Evolutionary conservation across 2,113 vertebrate genomes (phyloP), one percentile per base, ranked within the genome.

Genomic region (Ifrita kowaldi): DNA sequence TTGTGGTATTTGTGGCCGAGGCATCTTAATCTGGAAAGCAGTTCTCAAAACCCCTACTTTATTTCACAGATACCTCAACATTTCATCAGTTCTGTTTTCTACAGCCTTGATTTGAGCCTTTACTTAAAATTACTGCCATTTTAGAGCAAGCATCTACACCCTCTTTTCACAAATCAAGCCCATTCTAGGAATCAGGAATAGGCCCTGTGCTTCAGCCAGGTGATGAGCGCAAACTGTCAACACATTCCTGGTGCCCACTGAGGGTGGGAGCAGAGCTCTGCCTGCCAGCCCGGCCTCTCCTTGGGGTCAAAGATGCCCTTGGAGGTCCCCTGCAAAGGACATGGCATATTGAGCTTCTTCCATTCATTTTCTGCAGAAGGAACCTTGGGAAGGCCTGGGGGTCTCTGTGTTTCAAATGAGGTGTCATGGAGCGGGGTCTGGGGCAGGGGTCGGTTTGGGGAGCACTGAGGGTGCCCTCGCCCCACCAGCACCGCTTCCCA

Each of bases 381-480:
- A 2, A 1, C 9, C 28, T 53, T 23, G 27, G 41, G 19, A 80
- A 53, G 42, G 39, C 6, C 35, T 87, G 33, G 24, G 32, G 60
- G 17, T 50, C 28, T 49, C 49, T 74, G 26, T 2, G 1, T 55
- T 85, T 88, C 11, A 32, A 26, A 18, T 22, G 15, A 17, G 11
- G 8, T 6, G 16, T 22, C 30, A 27, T 8, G 21, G 62, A 76
- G 57, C 63, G 5, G 53, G n/a, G 13, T 23, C 21, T 3, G 3
- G 44, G 79, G n/a, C 42, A 57, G 26, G 42, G 28, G 13, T 2
- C 12, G 13, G 10, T 35, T 6, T 35, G 32, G 49, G 37, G 46
- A 57, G 26, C 37, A 10, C 14, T 0, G 0, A 44, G 37, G 14
- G 16, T 82, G 37, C 32, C 17, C 19, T 30, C 0, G 0, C 7